phyloP scores from a whole-genome alignment of 2,113 vertebrate species.

The Anhinga rufa region DNA sequence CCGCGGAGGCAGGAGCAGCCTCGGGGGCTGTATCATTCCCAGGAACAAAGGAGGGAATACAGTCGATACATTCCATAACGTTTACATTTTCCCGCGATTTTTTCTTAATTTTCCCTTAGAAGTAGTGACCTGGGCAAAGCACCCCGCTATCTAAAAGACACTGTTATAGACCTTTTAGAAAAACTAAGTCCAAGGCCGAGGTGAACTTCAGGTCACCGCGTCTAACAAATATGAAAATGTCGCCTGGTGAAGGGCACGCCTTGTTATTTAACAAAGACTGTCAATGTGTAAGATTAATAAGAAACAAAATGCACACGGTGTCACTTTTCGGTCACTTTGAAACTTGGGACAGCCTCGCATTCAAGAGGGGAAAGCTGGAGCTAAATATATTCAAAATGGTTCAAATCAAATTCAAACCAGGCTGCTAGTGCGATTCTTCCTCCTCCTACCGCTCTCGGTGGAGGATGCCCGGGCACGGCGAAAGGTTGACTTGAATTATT shows the following conservation, averaged over 20 bases:
- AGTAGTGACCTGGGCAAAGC: conserved; percentile 82
- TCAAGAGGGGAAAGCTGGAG: conserved; percentile 72
- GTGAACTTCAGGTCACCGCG: conserved; percentile 98
- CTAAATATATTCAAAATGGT: conserved; percentile 81
- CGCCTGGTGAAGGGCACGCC: conserved; percentile 93
- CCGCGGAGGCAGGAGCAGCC: conserved; percentile 33
- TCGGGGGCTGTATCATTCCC: conserved; percentile 8
- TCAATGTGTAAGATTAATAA: conserved; percentile 99
- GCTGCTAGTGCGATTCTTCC: conserved; percentile 44
- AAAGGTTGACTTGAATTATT: conserved; percentile 58
- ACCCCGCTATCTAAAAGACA: conserved; percentile 78
- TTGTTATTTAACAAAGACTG: conserved; percentile 99
- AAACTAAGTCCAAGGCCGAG: conserved; percentile 98
- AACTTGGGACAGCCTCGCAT: conserved; percentile 82
- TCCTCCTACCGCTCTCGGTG: conserved; percentile 40
- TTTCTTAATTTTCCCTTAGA: conserved; percentile 74
- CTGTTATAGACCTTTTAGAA: conserved; percentile 82
- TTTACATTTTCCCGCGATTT: conserved; percentile 76
- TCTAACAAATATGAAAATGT: conserved; percentile 99
- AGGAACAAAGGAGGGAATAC: conserved; percentile 74
- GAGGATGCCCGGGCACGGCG: conserved; percentile 28
- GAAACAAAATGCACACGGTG: conserved; percentile 98
- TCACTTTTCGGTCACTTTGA: conserved; percentile 96
- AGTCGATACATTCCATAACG: conserved; percentile 76
- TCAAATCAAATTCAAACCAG: conserved; percentile 74